These are phyloP conservation scores for Apamea monoglypha DNA, from an alignment of 2,888 invertebrate genomes.

Conservation along the genomic window DNA sequence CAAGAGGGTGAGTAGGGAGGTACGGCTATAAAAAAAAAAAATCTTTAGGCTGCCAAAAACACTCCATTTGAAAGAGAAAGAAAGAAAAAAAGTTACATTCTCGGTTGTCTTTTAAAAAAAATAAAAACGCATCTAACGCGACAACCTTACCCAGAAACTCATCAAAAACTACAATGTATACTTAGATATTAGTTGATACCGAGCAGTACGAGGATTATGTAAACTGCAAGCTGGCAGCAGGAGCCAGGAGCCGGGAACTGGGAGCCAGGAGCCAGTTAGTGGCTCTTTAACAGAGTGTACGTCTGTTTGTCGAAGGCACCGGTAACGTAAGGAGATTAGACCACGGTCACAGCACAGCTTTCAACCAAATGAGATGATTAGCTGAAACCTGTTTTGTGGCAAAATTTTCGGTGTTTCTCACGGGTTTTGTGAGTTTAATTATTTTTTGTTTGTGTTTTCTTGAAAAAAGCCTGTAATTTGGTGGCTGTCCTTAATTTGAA, in stretches of 20 bases:
- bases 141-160: neutral
- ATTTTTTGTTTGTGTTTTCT: constrained; percentile 27
- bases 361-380: constrained; percentile 54
- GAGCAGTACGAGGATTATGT: constrained; percentile 69
- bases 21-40: neutral
- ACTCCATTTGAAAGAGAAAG: neutral
- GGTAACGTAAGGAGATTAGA: constrained; percentile 48
- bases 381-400: constrained; percentile 20
- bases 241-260: no score
- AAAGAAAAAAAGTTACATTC: neutral
- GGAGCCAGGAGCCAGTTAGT: constrained; percentile 66
- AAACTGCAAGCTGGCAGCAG: constrained; percentile 66
- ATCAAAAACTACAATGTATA: constrained; percentile 51
- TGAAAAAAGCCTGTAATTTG: constrained; percentile 1
- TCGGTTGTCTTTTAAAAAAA: neutral
- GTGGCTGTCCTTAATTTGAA: neutral
- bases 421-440: constrained; percentile 6
- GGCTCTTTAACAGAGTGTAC: constrained; percentile 66
- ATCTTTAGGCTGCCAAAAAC: neutral
- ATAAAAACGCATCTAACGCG: constrained; percentile 15
- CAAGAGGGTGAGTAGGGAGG: no score
- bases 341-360: constrained; percentile 51
- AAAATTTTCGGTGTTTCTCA: constrained; percentile 8
- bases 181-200: constrained; percentile 51
- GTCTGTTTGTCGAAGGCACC: constrained; percentile 61